A percentile compares a stretch with the other conserved stretches of the same genome.
Conservation (phyloP, 2,888 invertebrate genomes). For the Harpagoxenus sublaevis region DNA sequence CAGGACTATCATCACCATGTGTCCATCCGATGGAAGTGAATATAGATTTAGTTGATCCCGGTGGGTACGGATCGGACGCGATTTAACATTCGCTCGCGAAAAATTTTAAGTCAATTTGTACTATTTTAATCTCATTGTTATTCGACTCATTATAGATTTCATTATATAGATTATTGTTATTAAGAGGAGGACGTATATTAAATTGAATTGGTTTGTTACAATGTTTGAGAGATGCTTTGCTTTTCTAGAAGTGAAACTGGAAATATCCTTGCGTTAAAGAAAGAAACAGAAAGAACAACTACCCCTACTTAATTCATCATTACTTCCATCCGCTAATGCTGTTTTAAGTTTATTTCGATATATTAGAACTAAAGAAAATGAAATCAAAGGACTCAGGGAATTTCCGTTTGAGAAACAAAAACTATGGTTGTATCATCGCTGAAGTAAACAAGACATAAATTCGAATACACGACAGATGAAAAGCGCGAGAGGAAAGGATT, state of each 20-base stretch:
- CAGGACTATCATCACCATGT: slow-evolving; percentile 53
- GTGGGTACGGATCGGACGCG: slow-evolving; percentile 49
- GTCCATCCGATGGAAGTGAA: slow-evolving; percentile 62
- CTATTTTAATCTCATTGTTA: slow-evolving; percentile 55
- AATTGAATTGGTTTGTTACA: slow-evolving; percentile 50
- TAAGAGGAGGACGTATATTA: slow-evolving; percentile 51
- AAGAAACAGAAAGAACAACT: neutral
- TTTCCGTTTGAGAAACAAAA: slow-evolving; percentile 46
- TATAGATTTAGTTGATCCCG: slow-evolving; percentile 61
- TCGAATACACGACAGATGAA: neutral
- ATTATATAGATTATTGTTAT: slow-evolving; percentile 49
- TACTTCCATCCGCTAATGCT: slow-evolving; percentile 9
- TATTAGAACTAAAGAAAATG: slow-evolving; percentile 42
- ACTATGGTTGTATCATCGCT: slow-evolving; percentile 30
- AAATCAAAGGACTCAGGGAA: slow-evolving; percentile 60
- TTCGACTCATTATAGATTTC: slow-evolving; percentile 48
- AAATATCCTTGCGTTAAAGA: slow-evolving; percentile 22
- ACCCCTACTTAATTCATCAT: slow-evolving; percentile 1
- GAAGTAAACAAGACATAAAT: slow-evolving; percentile 22
- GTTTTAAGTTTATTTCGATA: slow-evolving; percentile 20
- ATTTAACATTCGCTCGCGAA: slow-evolving; percentile 27
- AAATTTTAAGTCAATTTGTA: slow-evolving; percentile 54
- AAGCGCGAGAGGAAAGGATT: slow-evolving; percentile 7
- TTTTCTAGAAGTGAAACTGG: slow-evolving; percentile 19
- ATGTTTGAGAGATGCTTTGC: slow-evolving; percentile 37